Conservation (phyloP, 2,113 vertebrate species). For the Saccopteryx bilineata region DNA sequence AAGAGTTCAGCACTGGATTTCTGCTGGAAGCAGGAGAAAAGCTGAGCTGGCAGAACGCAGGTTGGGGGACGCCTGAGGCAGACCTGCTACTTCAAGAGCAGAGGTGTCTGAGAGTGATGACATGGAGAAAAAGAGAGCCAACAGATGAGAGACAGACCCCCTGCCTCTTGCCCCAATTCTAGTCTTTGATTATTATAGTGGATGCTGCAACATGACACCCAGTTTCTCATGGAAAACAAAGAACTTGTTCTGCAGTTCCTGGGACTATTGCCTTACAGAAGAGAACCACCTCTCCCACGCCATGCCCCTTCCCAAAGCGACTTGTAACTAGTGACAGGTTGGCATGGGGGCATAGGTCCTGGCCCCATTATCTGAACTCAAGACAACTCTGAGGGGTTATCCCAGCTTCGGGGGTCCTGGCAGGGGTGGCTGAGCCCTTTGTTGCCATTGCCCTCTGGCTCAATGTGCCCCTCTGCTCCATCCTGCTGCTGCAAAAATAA, state of each 20-base stretch:
- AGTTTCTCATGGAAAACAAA: not conserved
- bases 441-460: not conserved
- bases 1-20: not conserved
- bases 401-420: not conserved
- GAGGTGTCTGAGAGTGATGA: not conserved
- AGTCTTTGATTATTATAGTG: not conserved
- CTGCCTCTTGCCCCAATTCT: not conserved
- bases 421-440: not conserved
- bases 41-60: not conserved
- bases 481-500: not conserved
- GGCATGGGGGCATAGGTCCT: not conserved
- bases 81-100: rapidly evolving
- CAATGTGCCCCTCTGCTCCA: not conserved
- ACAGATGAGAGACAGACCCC: not conserved
- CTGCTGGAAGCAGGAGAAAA: not conserved
- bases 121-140: not conserved
- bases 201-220: not conserved
- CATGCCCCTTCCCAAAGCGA: not conserved
- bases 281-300: not conserved
- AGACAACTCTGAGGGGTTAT: not conserved
- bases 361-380: not conserved
- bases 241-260: not conserved
- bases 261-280: not conserved
- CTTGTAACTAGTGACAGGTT: not conserved
- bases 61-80: not conserved